phyloP scores from a whole-genome alignment of 1,140 invertebrate species.

The Philotrypesis tridentata region DNA sequence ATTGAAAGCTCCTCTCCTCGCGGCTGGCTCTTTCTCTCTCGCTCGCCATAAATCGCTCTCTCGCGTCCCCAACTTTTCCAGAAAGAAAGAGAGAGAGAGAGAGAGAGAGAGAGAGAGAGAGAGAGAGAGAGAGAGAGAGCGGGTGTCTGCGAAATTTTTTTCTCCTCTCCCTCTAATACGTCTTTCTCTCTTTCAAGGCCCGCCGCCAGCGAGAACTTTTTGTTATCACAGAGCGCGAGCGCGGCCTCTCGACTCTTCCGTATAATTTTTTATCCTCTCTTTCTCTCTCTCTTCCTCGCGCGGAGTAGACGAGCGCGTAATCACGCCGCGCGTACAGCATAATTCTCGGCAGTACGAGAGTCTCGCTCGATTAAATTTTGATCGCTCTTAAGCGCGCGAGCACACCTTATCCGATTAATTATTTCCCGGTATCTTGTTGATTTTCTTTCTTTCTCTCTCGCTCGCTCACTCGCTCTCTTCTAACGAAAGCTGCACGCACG shows the following conservation, averaged over 20 bases:
- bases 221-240: background rate
- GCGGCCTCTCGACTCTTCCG: background rate
- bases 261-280: conserved; percentile 20
- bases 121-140: too few species aligned
- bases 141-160: background rate
- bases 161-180: background rate
- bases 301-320: background rate
- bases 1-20: background rate
- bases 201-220: conserved; percentile 14
- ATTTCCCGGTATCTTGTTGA: conserved; percentile 10
- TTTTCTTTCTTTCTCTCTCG: conserved; percentile 7
- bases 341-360: background rate
- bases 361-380: conserved; percentile 41
- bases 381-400: conserved; percentile 23
- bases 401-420: conserved; percentile 36
- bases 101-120: too few species aligned
- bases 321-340: background rate
- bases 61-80: conserved; percentile 20
- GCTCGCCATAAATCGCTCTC: conserved; percentile 32
- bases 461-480: too few species aligned
- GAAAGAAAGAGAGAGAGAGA: too few species aligned
- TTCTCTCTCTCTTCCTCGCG: background rate
- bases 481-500: too few species aligned
- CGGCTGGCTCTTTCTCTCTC: background rate
- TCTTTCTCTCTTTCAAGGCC: background rate